These are phyloP conservation scores for Apotomis capreana DNA, from an alignment of 2,888 invertebrate species.

Conservation along the genomic window DNA sequence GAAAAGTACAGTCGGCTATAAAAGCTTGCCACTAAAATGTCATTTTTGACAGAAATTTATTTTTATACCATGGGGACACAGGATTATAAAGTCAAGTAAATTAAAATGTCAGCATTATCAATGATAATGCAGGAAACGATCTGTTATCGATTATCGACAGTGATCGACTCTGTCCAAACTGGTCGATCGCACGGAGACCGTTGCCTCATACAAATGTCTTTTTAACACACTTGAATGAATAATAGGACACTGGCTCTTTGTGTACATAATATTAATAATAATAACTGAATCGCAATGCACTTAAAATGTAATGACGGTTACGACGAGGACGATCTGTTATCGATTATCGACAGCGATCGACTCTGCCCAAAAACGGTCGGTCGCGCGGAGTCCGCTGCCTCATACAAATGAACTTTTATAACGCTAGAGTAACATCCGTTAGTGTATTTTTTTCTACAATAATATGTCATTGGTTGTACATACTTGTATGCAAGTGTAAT, in stretches of 20 bases:
- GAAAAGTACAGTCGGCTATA: no score
- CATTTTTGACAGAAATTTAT: no score
- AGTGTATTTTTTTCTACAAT: no score
- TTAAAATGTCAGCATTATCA: no score
- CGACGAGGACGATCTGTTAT: constrained; percentile 5
- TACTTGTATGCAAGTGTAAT: no score
- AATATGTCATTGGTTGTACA: no score
- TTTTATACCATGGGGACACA: no score
- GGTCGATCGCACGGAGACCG: background rate
- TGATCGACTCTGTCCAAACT: background rate
- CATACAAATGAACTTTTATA: background rate
- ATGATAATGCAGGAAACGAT: no score
- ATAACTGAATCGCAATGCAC: constrained; percentile 11
- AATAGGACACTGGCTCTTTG: background rate
- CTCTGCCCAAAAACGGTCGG: background rate
- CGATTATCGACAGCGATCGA: background rate
- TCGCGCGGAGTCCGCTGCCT: background rate
- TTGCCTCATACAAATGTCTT: background rate
- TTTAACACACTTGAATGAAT: no score
- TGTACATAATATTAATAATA: background rate
- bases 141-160: constrained; percentile 3
- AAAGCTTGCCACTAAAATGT: no score
- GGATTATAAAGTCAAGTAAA: no score
- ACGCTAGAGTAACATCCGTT: no score
- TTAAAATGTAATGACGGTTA: background rate